A percentile compares a stretch with the other conserved stretches of the same genome.
Evolutionary conservation across 1,140 invertebrate genomes (phyloP).

Genomic region (Pantala flavescens): DNA sequence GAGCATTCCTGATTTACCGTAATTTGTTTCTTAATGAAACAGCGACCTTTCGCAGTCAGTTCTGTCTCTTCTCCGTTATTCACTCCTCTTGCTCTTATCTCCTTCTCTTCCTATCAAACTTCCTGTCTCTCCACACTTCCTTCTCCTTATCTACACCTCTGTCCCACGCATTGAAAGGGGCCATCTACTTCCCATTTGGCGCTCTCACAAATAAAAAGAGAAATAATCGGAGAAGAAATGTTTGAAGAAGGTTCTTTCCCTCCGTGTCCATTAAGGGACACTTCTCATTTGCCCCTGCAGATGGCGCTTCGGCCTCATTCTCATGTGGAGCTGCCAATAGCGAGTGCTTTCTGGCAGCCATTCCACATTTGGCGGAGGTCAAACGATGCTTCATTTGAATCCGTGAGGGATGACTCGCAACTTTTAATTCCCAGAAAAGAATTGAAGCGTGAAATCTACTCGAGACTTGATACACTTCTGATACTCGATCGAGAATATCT

Average conservation of each 20-base stretch:
- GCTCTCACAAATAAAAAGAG: neutral
- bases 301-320: neutral
- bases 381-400: too few species aligned
- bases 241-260: neutral
- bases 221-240: conserved; percentile 6
- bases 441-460: too few species aligned
- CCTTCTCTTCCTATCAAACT: neutral
- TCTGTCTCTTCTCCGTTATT: too few species aligned
- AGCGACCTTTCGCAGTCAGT: too few species aligned
- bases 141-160: too few species aligned
- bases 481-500: too few species aligned
- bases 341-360: neutral
- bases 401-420: too few species aligned
- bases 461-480: too few species aligned
- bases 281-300: neutral
- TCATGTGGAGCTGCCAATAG: conserved; percentile 1
- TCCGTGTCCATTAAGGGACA: neutral
- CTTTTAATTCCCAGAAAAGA: too few species aligned
- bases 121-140: neutral
- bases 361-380: neutral
- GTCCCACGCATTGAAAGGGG: neutral
- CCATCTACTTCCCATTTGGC: conserved; percentile 4
- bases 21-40: too few species aligned
- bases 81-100: neutral
- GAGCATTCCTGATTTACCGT: too few species aligned